Percentiles rank a stretch among this genome's conserved stretches.
Conservation (phyloP, 2,113 vertebrate species). For the Pantherophis guttatus region DNA sequence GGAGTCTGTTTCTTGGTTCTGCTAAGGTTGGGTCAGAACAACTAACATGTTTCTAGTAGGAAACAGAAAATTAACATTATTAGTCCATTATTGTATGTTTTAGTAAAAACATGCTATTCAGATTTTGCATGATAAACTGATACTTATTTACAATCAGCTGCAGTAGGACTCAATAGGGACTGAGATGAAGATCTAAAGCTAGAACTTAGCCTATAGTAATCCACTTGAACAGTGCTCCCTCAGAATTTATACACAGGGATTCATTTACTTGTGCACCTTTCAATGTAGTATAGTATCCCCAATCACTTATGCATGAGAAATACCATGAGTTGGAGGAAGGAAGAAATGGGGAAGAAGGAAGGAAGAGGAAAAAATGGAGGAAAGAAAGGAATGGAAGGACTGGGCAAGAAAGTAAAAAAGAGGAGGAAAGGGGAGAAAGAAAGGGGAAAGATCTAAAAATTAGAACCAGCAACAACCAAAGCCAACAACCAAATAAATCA, state of each 20-base stretch:
- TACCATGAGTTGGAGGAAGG: not conserved
- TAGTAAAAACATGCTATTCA: not conserved
- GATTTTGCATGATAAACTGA: too few species aligned
- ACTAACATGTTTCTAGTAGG: not conserved
- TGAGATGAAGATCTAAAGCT: not conserved
- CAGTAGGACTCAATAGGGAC: not conserved
- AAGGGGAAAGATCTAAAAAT: not conserved
- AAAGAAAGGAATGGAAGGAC: not conserved
- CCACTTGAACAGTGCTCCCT: not conserved
- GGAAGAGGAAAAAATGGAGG: not conserved
- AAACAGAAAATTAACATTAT: not conserved
- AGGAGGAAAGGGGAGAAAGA: not conserved
- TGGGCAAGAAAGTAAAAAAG: not conserved
- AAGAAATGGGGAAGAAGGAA: not conserved
- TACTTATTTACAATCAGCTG: not conserved
- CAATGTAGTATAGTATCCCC: not conserved
- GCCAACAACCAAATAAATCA: not conserved
- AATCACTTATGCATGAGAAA: not conserved
- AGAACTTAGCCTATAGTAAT: not conserved
- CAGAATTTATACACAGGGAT: not conserved
- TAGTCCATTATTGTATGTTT: not conserved
- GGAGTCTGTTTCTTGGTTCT: too few species aligned
- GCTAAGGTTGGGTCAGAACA: too few species aligned
- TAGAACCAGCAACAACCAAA: not conserved
- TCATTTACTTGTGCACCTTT: not conserved